Evolutionary conservation across 2,113 vertebrate genomes (phyloP), one percentile per base, ranked within the genome.

Genomic region (Melanotaenia duboulayi): DNA sequence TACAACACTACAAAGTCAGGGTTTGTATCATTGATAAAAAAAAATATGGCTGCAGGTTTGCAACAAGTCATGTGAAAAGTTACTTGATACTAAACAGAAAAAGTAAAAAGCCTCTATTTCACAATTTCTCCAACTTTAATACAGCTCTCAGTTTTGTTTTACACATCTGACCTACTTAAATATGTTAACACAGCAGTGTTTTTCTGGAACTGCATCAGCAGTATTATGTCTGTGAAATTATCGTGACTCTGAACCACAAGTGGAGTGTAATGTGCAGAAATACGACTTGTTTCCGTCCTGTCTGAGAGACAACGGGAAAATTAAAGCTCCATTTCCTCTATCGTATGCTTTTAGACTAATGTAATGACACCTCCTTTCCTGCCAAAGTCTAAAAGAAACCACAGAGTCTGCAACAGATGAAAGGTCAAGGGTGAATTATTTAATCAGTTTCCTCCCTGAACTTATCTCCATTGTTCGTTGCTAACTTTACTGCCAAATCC

Each of bases 301-400:
- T 23, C 22, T 49, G 9, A 17, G 20, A 60, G 35, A 57, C 68
- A 62, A 76, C 28, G 60, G 60, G 17, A 46, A 68, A 50, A 42
- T 42, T 55, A 52, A 37, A 28, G 28, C 28, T 42, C 49, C 20
- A 24, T 64, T 65, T 23, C 59, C 9, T 32, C 64, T 0, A 48
- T 12, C 16, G 20, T 20, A 13, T 24, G 13, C 54, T 58, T 69
- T 54, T 32, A 24, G 60, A 48, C 22, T 49, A 28, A 10, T 4
- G 25, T 11, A 40, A 5, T 22, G 22, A 50, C 23, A 25, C 42
- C 74, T 49, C 13, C 56, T 59, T 16, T n/a, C 13, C 37, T 55
- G 14, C 44, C 32, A 58, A 39, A 71, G 8, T 46, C 65, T 49
- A 20, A 37, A 44, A 72, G 42, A 82, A 70, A 61, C 7, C 12